Base-by-base conservation (phyloP, 2,797 vertebrate species). In the Urophycis tenuis region DNA sequence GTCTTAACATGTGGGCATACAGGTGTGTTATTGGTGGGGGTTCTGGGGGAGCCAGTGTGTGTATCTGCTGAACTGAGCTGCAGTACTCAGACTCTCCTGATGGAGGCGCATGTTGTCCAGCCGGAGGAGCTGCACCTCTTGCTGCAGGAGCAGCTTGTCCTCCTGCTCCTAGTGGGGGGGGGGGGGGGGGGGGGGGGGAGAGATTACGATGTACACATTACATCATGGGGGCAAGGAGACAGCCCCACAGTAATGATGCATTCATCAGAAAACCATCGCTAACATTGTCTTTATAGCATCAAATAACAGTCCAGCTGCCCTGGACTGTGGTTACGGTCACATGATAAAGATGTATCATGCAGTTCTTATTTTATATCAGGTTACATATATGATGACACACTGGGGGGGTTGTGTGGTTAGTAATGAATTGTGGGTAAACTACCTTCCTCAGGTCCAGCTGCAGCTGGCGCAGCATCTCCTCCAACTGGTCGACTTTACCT, bases 401-500 rank as follows among this genome's bases (percentile, higher is more conserved):
- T n/a, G n/a, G n/a, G 4, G 6, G 17, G 22, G 17, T 22, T 49
- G 41, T 19, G 45, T 15, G 19, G 10, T 29, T 70, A 49, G 45
- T 17, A 5, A 49, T 49, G 69, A 30, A 32, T 71, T 71, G 19
- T 32, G 31, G 25, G 69, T 71, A 31, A 71, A 12, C 22, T 30
- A 95, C 95, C 93, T 95, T 95, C 64, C 91, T 89, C 67, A 95
- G 93, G 83, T 95, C 95, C 0, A 92, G 93, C 86, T 95, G 95
- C 14, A 95, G 90, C 49, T 95, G 94, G 29, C 90, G 90, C 29
- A 95, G 94, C 77, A 95, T 93, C 79, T 95, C 83, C 86, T 95
- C 95, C 77, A 95, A 91, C 82, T 95, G 94, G 81, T 94, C 94
- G 64, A 95, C 95, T 86, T 95, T 95, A 31, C 95, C 95, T 12